Percentiles rank a stretch among this genome's conserved stretches.
phyloP scores from a whole-genome alignment of 2,888 invertebrate species.

The Conops quadrifasciatus region DNA sequence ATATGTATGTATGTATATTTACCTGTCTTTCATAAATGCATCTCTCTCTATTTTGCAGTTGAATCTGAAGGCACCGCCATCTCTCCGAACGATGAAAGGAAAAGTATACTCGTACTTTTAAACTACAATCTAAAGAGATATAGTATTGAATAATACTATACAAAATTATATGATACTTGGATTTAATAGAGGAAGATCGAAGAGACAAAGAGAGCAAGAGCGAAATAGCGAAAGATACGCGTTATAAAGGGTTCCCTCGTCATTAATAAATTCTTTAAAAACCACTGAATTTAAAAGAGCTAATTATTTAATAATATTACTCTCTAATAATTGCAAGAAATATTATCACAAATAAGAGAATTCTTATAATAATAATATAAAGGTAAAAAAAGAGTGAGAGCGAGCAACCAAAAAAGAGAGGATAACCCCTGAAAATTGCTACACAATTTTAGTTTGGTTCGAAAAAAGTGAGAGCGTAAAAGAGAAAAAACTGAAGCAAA shows the following conservation, averaged over 20 bases:
- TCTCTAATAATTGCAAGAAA: neutral
- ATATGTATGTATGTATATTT: too few species aligned
- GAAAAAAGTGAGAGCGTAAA: neutral
- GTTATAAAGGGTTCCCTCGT: too few species aligned
- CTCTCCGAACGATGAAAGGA: conserved; percentile 3
- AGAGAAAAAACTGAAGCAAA: neutral
- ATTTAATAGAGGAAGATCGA: neutral
- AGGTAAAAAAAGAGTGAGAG: neutral
- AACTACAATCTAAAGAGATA: too few species aligned
- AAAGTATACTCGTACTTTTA: neutral
- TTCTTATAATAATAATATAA: neutral
- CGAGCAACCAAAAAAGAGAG: neutral
- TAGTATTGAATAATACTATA: too few species aligned
- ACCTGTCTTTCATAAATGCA: neutral
- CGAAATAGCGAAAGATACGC: too few species aligned
- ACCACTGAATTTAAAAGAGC: too few species aligned
- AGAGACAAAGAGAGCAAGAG: neutral
- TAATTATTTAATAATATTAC: too few species aligned
- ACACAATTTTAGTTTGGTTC: neutral
- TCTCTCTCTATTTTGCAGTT: conserved; percentile 5
- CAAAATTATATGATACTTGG: neutral
- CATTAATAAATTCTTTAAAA: too few species aligned
- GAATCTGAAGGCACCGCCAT: neutral
- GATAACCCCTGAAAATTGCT: conserved; percentile 3
- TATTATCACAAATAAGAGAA: neutral